Evolutionary conservation across 1,140 invertebrate species (phyloP).

Genomic region (Drosophila varians): DNA sequence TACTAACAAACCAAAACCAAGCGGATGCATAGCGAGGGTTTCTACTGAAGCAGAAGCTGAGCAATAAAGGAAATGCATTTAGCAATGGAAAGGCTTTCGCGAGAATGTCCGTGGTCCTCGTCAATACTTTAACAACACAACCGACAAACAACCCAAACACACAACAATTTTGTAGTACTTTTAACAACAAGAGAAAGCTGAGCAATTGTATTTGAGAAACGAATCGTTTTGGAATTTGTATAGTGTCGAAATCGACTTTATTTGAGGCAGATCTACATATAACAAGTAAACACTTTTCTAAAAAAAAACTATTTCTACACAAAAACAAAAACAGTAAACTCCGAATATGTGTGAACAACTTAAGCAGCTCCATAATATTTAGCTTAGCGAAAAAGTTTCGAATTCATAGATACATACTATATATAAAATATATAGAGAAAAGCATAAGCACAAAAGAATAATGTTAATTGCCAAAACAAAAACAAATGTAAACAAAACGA

Average conservation of each 20-base stretch:
- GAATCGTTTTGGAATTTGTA: conserved; percentile 45
- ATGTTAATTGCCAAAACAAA: conserved; percentile 63
- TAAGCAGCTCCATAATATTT: conserved; percentile 46
- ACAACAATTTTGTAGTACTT: conserved; percentile 73
- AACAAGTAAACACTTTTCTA: conserved; percentile 53
- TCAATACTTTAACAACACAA: conserved; percentile 41
- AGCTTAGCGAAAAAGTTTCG: conserved; percentile 52
- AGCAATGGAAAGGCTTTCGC: conserved; percentile 16
- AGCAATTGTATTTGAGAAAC: conserved; percentile 63
- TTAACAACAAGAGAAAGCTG: conserved; percentile 48
- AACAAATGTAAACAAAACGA: conserved; percentile 30
- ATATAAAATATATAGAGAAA: conserved; percentile 39
- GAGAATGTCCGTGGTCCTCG: conserved; percentile 22
- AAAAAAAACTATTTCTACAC: conserved; percentile 53
- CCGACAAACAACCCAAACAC: conserved; percentile 16
- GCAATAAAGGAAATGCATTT: conserved; percentile 47
- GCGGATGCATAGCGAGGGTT: conserved; percentile 63
- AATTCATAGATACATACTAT: conserved; percentile 52
- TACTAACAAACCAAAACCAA: conserved; percentile 80
- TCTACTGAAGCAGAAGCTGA: conserved; percentile 42
- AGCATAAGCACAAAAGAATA: conserved; percentile 56
- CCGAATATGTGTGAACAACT: conserved; percentile 21
- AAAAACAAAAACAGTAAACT: conserved; percentile 35
- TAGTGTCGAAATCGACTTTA: conserved; percentile 47
- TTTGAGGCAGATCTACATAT: conserved; percentile 50